Base-by-base conservation (phyloP, 2,888 invertebrate genomes). In the Protonemura montana region DNA sequence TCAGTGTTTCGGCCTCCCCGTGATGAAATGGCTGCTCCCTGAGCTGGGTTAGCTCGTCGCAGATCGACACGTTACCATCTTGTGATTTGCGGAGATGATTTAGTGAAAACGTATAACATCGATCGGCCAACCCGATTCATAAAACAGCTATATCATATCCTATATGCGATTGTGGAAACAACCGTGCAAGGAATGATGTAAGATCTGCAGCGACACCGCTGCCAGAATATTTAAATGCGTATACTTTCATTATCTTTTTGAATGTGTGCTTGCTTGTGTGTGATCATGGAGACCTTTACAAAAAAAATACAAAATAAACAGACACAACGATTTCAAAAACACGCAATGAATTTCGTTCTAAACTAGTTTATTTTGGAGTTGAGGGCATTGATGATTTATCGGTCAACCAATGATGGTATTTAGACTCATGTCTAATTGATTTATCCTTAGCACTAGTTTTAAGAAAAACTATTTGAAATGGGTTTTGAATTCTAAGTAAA, bases 241-340 rank as follows among this genome's bases (percentile, higher is more conserved):
- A 59, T 59, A 59, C 59, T 59, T 59, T 59, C 59, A 59, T 59
- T 59, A 59, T 21, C 21, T 16, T 59, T 59, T 59, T 59, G 6
- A 59, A 21, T 59, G 59, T 59, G 59, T 59, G 1, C 21, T 5
- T 41, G 41, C 13, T 21, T 59, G 59, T 59, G 59, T 59, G 59
- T 21, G 59, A 59, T 59, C 59, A 59, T 21, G 16, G 21, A 21
- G 59, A 21, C 59, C 59, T 59, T 59, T 59, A 59, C 59, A 10
- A 13, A 59, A 59, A 59, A 59, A 59, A 59, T 59, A n/a, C n/a
- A n/a, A n/a, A n/a, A n/a, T n/a, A n/a, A n/a, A n/a, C n/a, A n/a
- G n/a, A n/a, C n/a, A n/a, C n/a, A 59, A 59, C 59, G 59, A 59
- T 59, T 59, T 59, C 13, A 59, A 59, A 59, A 59, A 59, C 59